These are phyloP conservation scores for Tetragonisca angustula DNA, from an alignment of 2,888 invertebrate genomes.

Conservation along the genomic window DNA sequence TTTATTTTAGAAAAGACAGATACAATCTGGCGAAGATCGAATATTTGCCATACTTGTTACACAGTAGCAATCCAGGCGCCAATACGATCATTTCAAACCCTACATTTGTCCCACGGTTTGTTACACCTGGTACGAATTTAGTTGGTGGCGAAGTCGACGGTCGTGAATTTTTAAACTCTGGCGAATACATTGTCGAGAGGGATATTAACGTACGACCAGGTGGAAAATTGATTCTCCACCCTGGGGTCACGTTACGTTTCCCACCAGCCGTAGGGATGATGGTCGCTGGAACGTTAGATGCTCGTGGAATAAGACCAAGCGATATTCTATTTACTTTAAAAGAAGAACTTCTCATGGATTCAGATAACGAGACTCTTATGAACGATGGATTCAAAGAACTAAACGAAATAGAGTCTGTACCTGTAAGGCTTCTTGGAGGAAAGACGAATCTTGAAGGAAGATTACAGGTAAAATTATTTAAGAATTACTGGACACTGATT, in stretches of 20 bases:
- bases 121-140: constrained; percentile 88
- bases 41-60: constrained; percentile 95
- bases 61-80: constrained; percentile 95
- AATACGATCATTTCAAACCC: constrained; percentile 92
- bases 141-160: constrained; percentile 98
- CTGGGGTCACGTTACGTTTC: constrained; percentile 95
- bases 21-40: constrained; percentile 97
- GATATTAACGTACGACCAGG: constrained; percentile 98
- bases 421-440: constrained; percentile 93
- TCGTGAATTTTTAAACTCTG: constrained; percentile 91
- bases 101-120: constrained; percentile 92
- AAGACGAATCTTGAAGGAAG: constrained; percentile 93
- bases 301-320: constrained; percentile 91
- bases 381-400: constrained; percentile 81
- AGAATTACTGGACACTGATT: neutral
- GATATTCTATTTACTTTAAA: constrained; percentile 92
- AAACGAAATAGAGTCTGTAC: constrained; percentile 88
- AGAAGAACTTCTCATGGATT: constrained; percentile 88
- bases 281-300: constrained; percentile 96
- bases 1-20: constrained; percentile 89
- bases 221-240: constrained; percentile 94
- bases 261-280: constrained; percentile 97
- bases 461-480: constrained; percentile 86
- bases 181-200: constrained; percentile 95
- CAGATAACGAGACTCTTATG: constrained; percentile 87